A percentile compares a stretch with the other conserved stretches of the same genome.
Conservation (phyloP, 2,113 vertebrate species). For the Varanus komodoensis region DNA sequence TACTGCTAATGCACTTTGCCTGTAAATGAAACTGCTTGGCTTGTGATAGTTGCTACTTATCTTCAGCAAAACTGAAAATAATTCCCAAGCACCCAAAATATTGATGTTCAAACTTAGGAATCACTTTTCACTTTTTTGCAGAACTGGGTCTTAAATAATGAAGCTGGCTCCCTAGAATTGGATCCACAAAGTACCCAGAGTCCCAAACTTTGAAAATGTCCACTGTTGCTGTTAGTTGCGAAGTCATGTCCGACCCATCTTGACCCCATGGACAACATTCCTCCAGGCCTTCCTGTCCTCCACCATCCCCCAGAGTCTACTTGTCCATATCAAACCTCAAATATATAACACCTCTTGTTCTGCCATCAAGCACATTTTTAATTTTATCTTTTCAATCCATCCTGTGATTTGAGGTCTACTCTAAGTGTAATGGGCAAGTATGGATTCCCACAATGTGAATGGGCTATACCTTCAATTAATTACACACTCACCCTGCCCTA, state of each 20-base stretch:
- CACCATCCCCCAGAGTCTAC: too few species aligned
- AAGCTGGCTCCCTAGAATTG: neutral
- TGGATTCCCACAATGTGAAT: too few species aligned
- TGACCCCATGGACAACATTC: too few species aligned
- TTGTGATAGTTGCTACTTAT: neutral
- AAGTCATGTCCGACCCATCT: too few species aligned
- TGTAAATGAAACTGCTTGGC: neutral
- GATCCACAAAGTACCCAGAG: neutral
- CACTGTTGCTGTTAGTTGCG: too few species aligned
- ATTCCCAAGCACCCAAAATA: neutral
- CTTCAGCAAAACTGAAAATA: neutral
- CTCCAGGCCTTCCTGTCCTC: too few species aligned
- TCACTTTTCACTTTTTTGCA: too few species aligned
- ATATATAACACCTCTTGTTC: neutral
- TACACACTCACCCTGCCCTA: too few species aligned
- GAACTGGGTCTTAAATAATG: neutral
- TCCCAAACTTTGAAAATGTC: neutral
- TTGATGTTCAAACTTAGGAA: neutral
- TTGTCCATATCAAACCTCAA: neutral
- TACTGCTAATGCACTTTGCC: neutral
- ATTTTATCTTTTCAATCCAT: neutral
- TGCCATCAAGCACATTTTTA: neutral
- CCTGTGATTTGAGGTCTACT: neutral
- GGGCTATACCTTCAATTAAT: too few species aligned
- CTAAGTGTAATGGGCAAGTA: too few species aligned